Percentiles rank a stretch among this genome's conserved stretches.
Conservation (phyloP, 37 sponge, comb jelly and placozoan genomes). For the Eunapius fragilis region DNA sequence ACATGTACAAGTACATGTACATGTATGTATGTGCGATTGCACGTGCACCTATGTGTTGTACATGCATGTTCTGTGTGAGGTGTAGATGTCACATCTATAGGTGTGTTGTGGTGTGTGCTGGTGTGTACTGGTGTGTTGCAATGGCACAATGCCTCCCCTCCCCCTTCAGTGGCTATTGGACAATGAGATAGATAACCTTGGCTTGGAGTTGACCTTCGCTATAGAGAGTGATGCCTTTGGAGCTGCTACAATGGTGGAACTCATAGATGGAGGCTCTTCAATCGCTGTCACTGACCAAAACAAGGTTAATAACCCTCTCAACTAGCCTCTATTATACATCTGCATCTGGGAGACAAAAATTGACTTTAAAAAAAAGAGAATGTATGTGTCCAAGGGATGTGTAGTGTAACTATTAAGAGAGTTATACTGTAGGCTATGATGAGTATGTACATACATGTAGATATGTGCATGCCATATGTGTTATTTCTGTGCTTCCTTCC, state of each 20-base stretch:
- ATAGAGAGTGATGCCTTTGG: conserved; percentile 95
- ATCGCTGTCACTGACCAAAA: conserved; percentile 84
- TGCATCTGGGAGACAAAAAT: no score
- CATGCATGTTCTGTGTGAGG: not conserved
- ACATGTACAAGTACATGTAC: not conserved
- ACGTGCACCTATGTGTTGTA: not conserved
- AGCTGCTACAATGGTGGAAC: conserved; percentile 65
- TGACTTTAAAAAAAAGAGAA: no score
- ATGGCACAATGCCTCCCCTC: no score
- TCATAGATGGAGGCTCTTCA: conserved; percentile 73
- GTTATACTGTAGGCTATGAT: not conserved
- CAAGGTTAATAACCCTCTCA: conserved; percentile 52
- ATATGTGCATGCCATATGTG: not conserved
- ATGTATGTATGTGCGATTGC: not conserved
- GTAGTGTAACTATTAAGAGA: not conserved
- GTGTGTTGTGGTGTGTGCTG: no score
- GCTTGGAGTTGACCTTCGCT: conserved; percentile 89
- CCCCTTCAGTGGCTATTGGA: conserved; percentile 87
- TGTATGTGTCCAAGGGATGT: not conserved
- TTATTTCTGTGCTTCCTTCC: not conserved
- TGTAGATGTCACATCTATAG: no score
- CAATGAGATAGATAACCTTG: conserved; percentile 85
- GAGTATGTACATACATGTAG: not conserved
- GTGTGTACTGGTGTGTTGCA: no score
- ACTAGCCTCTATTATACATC: no score